Base-by-base conservation (phyloP, 2,888 invertebrate species). In the Andrena bicolor region DNA sequence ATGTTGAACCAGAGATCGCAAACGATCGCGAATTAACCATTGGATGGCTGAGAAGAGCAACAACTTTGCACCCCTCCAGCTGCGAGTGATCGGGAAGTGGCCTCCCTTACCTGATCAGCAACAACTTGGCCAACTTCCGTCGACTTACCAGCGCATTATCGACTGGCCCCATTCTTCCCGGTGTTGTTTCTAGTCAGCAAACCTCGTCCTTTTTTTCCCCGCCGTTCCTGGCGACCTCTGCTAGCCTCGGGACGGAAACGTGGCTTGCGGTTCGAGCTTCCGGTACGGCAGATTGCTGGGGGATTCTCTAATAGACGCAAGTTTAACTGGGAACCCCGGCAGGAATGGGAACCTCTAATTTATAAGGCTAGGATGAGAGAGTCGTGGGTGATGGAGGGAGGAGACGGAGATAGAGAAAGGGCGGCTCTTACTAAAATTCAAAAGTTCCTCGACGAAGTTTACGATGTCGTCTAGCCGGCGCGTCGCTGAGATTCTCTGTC, bases 391-490 rank as follows among this genome's bases (percentile, higher is more conserved):
- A 4, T 65, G 75, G 41, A 35, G 10, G 61, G 32, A 30, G 65
- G 56, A 51, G 20, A 49, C 51, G 64, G 61, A 72, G 72, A 69
- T 70, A 76, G 85, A 85, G 82, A 81, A 73, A 63, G 77, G 71
- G 78, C 81, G 76, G 74, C 87, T 87, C 86, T 89, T 87, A 90
- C 91, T 89, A 89, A 92, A 91, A 92, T 91, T 92, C 92, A 92
- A 93, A 92, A 91, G 91, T 92, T 92, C 86, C 85, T 81, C 87
- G 86, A 86, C 89, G 87, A 92, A 92, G 89, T 93, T 93, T 93
- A 93, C 92, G 93, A 93, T 88, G 90, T 89, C 90, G 93, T 93
- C 93, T 93, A 92, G 93, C 91, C 92, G 91, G 89, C 90, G 92
- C 91, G 92, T 86, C 91, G 90, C 91, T 88, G 76, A 84, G 84